phyloP scores from a whole-genome alignment of 2,113 vertebrate genomes.

The Platichthys stellatus region DNA sequence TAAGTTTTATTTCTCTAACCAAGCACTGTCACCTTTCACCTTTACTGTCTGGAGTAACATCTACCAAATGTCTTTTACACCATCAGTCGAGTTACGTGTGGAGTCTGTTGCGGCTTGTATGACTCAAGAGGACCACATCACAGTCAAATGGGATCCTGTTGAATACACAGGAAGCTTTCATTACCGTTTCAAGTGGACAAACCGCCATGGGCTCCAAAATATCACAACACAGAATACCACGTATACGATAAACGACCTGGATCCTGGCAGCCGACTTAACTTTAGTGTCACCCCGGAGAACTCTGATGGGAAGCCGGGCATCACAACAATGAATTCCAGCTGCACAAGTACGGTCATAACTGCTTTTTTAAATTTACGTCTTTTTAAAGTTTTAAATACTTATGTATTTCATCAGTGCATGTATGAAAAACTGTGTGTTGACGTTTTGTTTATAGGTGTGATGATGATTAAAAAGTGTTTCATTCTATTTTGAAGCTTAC shows the following conservation, averaged over 20 bases:
- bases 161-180: constrained; percentile 43
- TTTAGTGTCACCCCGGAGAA: constrained; percentile 74
- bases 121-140: constrained; percentile 22
- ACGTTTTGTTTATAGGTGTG: not conserved
- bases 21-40: not conserved
- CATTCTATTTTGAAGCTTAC: no score
- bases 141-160: constrained; percentile 66
- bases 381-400: not conserved
- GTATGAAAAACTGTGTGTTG: not conserved
- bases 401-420: not conserved
- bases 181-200: constrained; percentile 55
- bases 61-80: constrained; percentile 1
- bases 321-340: not conserved
- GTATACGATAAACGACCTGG: constrained; percentile 35
- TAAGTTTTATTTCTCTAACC: constrained; percentile 55
- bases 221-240: rapidly evolving
- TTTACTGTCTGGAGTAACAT: not conserved
- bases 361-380: not conserved
- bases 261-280: constrained; percentile 72
- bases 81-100: constrained; percentile 61
- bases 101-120: not conserved
- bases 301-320: constrained; percentile 37
- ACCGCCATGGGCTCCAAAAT: rapidly evolving
- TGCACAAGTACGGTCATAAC: constrained; percentile 80
- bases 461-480: not conserved